Evolutionary conservation across 2,888 invertebrate genomes (phyloP), one percentile per base, ranked within the genome.

Genomic region (Liopterus haemorrhoidalis): DNA sequence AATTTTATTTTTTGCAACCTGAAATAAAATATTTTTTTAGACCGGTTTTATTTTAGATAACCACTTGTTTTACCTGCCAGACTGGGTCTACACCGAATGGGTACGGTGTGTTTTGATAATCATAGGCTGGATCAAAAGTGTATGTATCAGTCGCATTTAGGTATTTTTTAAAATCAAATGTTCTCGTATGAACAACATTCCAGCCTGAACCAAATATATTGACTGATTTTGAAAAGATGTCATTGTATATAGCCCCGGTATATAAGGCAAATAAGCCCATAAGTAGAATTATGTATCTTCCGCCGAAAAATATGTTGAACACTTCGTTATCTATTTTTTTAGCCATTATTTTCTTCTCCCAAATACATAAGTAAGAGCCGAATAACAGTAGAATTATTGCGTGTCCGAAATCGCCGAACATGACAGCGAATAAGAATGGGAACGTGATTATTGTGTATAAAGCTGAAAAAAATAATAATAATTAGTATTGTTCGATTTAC

Each of bases 351-450:
- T 66, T 71, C 53, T 78, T 78, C 61, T 85, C 84, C 53, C 68
- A 72, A 36, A 80, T 58, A 42, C 82, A 76, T 66, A 84, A 72
- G 66, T 75, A 76, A 9, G 75, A 68, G 4, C 76, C 81, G 59
- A 81, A 81, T 33, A 73, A 57, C 3, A 80, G 71, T 78, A 85
- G 78, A 48, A 85, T 70, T 14, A 79, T 53, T 1, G 82, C 85
- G 61, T 85, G 85, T 15, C 85, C 85, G 54, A 78, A 70, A 66
- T 85, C 85, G 15, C 85, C 85, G 65, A 85, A 85, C 85, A 85
- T 85, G 49, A 85, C 78, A 49, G 82, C 82, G 66, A 85, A 85
- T 43, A 85, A 70, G 66, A 85, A 85, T 25, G 85, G 85, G 71
- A 85, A 85, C 60, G 84, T 81, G 54, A 85, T 74, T 57, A 82